These are phyloP conservation scores for Uria aalge DNA, from an alignment of 2,113 vertebrate species.

Conservation along the genomic window DNA sequence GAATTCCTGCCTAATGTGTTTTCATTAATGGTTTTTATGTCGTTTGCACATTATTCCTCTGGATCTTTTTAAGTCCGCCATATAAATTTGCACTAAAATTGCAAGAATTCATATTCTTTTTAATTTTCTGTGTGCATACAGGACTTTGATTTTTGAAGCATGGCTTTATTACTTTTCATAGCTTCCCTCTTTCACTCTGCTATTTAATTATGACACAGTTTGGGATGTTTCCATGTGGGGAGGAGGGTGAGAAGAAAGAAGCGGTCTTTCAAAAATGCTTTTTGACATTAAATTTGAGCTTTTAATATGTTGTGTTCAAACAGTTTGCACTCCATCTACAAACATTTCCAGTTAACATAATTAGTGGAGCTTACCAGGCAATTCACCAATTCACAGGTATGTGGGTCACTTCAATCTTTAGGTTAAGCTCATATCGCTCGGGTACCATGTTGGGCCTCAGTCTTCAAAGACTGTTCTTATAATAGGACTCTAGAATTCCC, in stretches of 20 bases:
- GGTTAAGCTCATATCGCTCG: background rate
- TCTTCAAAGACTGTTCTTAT: background rate
- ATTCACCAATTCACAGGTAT: background rate
- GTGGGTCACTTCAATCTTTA: background rate
- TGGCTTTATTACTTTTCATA: background rate
- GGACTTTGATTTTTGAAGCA: background rate
- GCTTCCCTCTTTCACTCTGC: background rate
- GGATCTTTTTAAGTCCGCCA: background rate
- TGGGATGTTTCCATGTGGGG: background rate
- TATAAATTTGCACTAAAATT: background rate
- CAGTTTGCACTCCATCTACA: background rate
- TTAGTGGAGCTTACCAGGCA: background rate
- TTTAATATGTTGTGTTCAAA: background rate
- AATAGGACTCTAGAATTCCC: background rate
- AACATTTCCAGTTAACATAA: background rate
- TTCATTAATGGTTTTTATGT: background rate
- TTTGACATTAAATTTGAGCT: background rate
- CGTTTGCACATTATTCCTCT: background rate
- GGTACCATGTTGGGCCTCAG: background rate
- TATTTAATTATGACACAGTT: background rate
- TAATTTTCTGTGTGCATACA: background rate
- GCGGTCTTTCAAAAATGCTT: background rate
- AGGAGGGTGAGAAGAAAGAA: background rate
- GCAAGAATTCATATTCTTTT: background rate
- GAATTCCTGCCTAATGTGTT: background rate